Evolutionary conservation across 1,140 invertebrate genomes (phyloP).

Genomic region (Agrilus planipennis): DNA sequence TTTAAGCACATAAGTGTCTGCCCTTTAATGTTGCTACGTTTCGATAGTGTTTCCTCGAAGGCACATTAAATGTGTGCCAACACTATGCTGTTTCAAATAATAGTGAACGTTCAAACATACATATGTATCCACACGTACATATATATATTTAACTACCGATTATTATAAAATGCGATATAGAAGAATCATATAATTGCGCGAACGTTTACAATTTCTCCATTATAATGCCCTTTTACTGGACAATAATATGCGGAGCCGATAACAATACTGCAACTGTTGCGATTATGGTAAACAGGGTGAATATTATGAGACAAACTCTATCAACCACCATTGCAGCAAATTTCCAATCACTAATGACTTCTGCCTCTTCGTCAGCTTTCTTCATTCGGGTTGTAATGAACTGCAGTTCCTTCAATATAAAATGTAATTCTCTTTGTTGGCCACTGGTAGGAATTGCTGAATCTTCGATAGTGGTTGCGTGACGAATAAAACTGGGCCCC

Average conservation of each 20-base stretch:
- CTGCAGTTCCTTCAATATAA: conserved; percentile 83
- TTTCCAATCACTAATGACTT: conserved; percentile 96
- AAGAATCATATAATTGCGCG: conserved; percentile 11
- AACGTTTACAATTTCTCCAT: no score
- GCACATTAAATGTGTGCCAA: conserved; percentile 28
- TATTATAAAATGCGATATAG: conserved; percentile 10
- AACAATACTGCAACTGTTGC: conserved; percentile 93
- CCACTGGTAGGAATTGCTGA: conserved; percentile 39
- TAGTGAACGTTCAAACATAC: conserved; percentile 33
- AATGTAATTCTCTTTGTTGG: conserved; percentile 39
- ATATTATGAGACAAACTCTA: conserved; percentile 97
- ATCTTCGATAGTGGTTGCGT: conserved; percentile 43
- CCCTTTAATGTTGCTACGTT: conserved; percentile 28
- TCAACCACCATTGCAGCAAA: conserved; percentile 99
- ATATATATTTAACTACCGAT: conserved; percentile 18
- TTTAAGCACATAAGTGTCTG: conserved; percentile 30
- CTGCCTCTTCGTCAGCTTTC: conserved; percentile 78
- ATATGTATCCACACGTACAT: no score
- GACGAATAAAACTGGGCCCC: conserved; percentile 36
- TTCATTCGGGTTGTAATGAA: conserved; percentile 68
- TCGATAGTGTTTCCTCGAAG: conserved; percentile 31
- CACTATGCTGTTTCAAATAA: conserved; percentile 30
- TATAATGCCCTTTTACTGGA: conserved; percentile 57
- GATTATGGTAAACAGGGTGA: conserved; percentile 95
- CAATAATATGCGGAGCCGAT: conserved; percentile 92